Evolutionary conservation across 1,140 invertebrate species (phyloP).

Genomic region (Drosophila truncata): DNA sequence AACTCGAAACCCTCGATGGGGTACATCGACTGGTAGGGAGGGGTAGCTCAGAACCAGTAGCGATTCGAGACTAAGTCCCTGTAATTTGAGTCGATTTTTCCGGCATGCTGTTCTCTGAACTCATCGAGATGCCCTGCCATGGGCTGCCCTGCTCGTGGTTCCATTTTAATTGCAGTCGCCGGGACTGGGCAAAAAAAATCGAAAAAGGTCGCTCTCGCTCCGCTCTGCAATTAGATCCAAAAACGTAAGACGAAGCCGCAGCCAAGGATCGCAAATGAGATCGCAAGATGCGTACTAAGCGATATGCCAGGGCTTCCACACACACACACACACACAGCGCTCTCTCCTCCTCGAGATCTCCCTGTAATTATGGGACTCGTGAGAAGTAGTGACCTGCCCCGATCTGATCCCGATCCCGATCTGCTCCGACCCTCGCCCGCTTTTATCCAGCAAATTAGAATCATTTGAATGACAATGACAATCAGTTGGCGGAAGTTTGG

Average conservation of each 20-base stretch:
- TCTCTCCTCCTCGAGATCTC: constrained; percentile 42
- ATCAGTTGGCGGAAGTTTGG: constrained; percentile 73
- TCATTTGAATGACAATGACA: constrained; percentile 71
- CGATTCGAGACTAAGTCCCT: constrained; percentile 45
- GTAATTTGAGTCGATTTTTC: constrained; percentile 81
- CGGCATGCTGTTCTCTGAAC: constrained; percentile 73
- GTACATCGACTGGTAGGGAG: constrained; percentile 26
- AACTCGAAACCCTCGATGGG: constrained; percentile 57
- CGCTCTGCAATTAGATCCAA: constrained; percentile 78
- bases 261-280: constrained; percentile 62
- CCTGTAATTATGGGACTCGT: constrained; percentile 58
- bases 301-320: constrained; percentile 36
- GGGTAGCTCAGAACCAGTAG: constrained; percentile 49
- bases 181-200: constrained; percentile 28
- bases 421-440: constrained; percentile 25
- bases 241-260: constrained; percentile 78
- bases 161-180: constrained; percentile 79
- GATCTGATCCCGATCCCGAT: constrained; percentile 39
- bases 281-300: constrained; percentile 56
- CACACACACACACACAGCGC: background rate
- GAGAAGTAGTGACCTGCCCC: constrained; percentile 60
- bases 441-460: constrained; percentile 45
- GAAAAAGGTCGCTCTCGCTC: constrained; percentile 62
- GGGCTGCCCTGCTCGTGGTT: constrained; percentile 64
- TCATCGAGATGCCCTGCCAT: constrained; percentile 36